Evolutionary conservation across 1,140 invertebrate species (phyloP).

Genomic region (Drosophila bifasciata): DNA sequence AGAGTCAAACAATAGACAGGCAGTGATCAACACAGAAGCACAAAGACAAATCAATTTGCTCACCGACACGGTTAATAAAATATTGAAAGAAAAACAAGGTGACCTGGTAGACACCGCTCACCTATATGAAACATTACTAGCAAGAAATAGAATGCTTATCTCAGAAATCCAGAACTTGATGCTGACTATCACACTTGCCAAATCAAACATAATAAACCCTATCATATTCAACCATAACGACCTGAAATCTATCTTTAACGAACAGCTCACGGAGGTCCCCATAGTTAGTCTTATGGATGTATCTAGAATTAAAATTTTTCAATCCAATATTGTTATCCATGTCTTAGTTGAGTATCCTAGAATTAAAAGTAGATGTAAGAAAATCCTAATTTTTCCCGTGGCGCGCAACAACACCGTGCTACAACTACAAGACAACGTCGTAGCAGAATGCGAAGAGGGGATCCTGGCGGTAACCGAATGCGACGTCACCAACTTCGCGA

Average conservation of each 20-base stretch:
- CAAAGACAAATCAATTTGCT: slow-evolving; percentile 6
- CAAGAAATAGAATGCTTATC: slow-evolving; percentile 16
- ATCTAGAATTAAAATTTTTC: no score
- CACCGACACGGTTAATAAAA: neutral
- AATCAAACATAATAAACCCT: slow-evolving; percentile 9
- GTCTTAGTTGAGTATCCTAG: neutral
- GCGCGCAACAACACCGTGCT: neutral
- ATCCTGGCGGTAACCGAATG: neutral
- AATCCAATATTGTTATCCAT: neutral
- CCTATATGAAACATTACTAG: slow-evolving; percentile 10
- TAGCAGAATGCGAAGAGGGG: neutral
- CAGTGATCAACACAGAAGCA: slow-evolving; percentile 1
- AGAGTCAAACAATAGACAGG: slow-evolving; percentile 1
- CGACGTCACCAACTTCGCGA: neutral
- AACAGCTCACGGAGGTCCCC: slow-evolving; percentile 1
- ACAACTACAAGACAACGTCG: neutral
- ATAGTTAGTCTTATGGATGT: slow-evolving; percentile 8
- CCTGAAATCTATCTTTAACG: neutral
- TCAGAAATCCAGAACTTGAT: slow-evolving; percentile 16
- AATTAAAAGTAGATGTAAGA: neutral
- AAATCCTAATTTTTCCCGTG: neutral
- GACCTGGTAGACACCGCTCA: slow-evolving; percentile 1
- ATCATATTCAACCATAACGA: slow-evolving; percentile 4
- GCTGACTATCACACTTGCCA: slow-evolving; percentile 6
- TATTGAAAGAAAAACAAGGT: slow-evolving; percentile 6